Base-by-base conservation (phyloP, 1,140 invertebrate species). In the Papilio xuthus region DNA sequence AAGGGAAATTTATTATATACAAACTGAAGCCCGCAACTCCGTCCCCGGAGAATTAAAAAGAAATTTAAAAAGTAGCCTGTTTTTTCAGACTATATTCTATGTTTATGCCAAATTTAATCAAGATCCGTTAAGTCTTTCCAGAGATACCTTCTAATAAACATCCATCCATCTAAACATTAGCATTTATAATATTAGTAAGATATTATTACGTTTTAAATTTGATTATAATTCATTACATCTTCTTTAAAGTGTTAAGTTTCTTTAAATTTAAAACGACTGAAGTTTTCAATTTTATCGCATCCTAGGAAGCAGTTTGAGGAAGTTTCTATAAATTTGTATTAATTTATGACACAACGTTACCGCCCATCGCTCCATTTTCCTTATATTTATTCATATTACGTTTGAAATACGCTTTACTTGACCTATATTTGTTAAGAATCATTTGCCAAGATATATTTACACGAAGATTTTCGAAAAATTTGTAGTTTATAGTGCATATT, bases 341-440 rank as follows among this genome's bases (percentile, higher is more conserved):
- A 63, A 76, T 63, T 76, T 76, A 76, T 47, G 13, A 37, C 74
- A 41, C 50, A 37, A 60, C 18, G 53, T 41, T 56, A 20, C 74
- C 74, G 56, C 74, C 74, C 74, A 76, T 56, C 53, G 74, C 53
- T 76, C 74, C 74, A 26, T 76, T 76, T 76, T 32, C 74, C n/a
- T 28, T 37, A 60, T 76, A 76, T 76, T 76, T 76, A 76, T 76
- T 76, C 74, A 76, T 76, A 76, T 76, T 60, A 60, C 37, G 37
- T 76, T 32, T 63, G 73, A 76, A 76, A 76, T 76, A 60, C 41
- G 32, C 41, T 32, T 60, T 42, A 56, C 53, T 76, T 76, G 74
- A 76, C 74, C 74, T 76, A 76, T 42, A 76, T 76, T 42, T 42
- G 18, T 76, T 42, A 76, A 41, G 53, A 32, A 76, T 76, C 28